phyloP scores from a whole-genome alignment of 2,797 vertebrate genomes.

The Picus viridis region DNA sequence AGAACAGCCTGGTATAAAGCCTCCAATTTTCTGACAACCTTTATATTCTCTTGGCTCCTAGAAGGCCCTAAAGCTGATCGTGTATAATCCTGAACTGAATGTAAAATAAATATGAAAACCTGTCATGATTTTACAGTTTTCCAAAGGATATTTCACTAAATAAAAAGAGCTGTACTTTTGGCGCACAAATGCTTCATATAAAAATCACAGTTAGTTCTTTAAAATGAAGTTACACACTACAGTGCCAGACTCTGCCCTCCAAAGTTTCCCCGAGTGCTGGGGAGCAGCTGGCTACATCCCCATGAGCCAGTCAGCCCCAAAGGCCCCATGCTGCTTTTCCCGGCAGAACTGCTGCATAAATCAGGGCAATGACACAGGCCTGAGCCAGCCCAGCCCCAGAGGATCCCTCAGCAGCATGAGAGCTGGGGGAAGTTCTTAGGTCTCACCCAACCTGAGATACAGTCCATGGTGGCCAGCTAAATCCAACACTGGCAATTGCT shows the following conservation, averaged over 20 bases:
- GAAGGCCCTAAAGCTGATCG: slow-evolving; percentile 65
- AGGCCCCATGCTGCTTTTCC: accelerated
- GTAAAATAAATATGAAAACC: slow-evolving; percentile 71
- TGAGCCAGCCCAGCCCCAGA: background rate
- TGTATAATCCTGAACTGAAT: slow-evolving; percentile 66
- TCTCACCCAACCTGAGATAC: background rate
- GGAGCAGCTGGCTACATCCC: background rate
- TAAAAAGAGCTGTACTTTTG: slow-evolving; percentile 53
- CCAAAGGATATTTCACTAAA: slow-evolving; percentile 65
- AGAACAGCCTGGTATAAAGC: slow-evolving; percentile 66
- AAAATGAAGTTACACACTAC: background rate
- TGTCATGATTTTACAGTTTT: slow-evolving; percentile 65
- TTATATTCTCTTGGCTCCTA: slow-evolving; percentile 71
- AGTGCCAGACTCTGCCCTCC: background rate
- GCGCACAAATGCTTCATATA: background rate
- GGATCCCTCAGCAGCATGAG: background rate
- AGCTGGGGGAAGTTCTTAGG: accelerated
- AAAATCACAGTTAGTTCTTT: slow-evolving; percentile 52
- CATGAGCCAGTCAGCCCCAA: accelerated
- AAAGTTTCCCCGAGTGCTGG: background rate
- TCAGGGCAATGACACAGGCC: accelerated
- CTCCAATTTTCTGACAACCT: slow-evolving; percentile 74
- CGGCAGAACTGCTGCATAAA: accelerated
- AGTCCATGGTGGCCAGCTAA: background rate
- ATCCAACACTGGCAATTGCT: background rate